Conservation (phyloP, 1,140 invertebrate species). For the Drosophila rhopaloa region DNA sequence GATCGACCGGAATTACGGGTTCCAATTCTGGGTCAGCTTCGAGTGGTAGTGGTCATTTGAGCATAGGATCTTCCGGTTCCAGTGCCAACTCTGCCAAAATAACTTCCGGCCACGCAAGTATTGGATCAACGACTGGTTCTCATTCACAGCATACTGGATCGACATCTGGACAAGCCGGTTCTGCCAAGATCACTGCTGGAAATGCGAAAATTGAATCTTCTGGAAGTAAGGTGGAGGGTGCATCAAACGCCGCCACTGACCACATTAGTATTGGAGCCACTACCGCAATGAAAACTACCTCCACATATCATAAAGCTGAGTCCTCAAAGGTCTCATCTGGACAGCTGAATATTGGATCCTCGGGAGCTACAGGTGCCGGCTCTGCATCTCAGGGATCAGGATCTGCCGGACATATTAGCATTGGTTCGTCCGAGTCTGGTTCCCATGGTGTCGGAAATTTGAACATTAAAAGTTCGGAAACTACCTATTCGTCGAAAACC, state of each 20-base stretch:
- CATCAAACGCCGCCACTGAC: background rate
- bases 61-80: no score
- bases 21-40: background rate
- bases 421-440: background rate
- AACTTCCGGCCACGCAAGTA: background rate
- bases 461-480: background rate
- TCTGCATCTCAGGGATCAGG: background rate
- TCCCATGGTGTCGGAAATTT: background rate
- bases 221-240: background rate
- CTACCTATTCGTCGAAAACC: background rate
- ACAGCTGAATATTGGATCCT: background rate
- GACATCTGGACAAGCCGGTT: background rate
- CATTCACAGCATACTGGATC: background rate
- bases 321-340: background rate
- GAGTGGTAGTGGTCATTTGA: background rate
- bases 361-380: background rate
- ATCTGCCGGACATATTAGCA: slow-evolving; percentile 1
- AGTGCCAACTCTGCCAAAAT: background rate
- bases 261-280: background rate
- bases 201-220: background rate
- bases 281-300: background rate
- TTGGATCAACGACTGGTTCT: background rate
- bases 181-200: slow-evolving; percentile 1
- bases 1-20: background rate
- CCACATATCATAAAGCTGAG: slow-evolving; percentile 11